Evolutionary conservation across 2,888 invertebrate genomes (phyloP), one percentile per base, ranked within the genome.

Genomic region (Tachina fera): DNA sequence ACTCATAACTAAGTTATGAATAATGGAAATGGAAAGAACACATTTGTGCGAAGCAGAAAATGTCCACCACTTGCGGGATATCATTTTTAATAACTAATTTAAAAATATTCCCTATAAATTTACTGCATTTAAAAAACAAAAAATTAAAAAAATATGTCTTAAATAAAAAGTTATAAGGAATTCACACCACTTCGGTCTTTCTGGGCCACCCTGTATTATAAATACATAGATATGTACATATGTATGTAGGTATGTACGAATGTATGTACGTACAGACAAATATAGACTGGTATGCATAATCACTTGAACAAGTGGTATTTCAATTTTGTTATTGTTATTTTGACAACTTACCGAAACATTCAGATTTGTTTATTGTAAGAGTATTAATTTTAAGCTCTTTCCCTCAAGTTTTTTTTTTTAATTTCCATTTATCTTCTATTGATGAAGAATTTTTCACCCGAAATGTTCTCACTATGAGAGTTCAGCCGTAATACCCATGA

Each of bases 371-470:
- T 83, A 67, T 77, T 83, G 77, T 83, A 83, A 83, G 71, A 83
- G 83, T 72, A 83, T 83, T 83, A 83, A 60, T 67, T 72, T 83
- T 83, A 83, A 83, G 77, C 83, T 77, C 65, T 67, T 77, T 77
- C 77, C 13, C 49, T 60, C 41, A 10, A 41, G 49, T 31, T 43
- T 53, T 60, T 22, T 61, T 78, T 49, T 61, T 75, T 75, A 43
- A 68, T 51, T 77, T 77, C 14, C 58, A 49, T 78, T 70, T 53
- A 71, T 70, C 41, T 60, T 72, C 58, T 83, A 72, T 77, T 77
- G 65, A 83, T 51, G 31, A 67, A 41, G 41, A 56, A 41, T 63
- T 56, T 61, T 70, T 76, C 56, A 9, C n/a, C 43, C 9, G 22
- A 61, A 39, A 47, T 19, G n/a, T 22, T 74, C 31, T 11, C 13